These are phyloP conservation scores for Ascidia mentula DNA, from an alignment of 23 tunicate genomes.

Conservation along the genomic window DNA sequence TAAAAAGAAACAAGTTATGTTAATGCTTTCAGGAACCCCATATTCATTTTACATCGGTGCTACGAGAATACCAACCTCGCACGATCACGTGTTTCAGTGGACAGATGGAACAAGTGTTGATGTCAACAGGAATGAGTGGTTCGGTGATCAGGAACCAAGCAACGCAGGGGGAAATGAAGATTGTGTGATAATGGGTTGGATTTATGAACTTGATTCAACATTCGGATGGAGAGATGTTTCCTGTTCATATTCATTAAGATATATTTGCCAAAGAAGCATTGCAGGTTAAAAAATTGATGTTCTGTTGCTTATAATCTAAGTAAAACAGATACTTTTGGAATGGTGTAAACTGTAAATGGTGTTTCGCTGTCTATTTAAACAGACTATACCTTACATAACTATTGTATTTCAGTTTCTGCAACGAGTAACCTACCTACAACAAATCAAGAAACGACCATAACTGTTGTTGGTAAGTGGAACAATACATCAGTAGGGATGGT, in stretches of 20 bases:
- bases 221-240: background rate
- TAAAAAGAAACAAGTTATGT: no score
- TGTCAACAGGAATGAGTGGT: background rate
- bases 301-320: no score
- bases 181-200: background rate
- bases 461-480: no score
- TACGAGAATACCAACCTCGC: background rate
- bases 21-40: background rate
- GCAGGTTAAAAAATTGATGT: no score
- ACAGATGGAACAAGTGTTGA: conserved; percentile 9
- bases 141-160: background rate
- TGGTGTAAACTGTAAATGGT: no score
- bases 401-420: no score
- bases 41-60: background rate
- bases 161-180: background rate
- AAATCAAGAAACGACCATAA: no score
- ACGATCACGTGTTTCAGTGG: background rate
- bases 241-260: background rate
- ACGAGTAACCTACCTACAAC: no score
- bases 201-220: background rate
- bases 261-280: conserved; percentile 1
- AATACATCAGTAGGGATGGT: no score
- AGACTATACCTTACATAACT: no score
- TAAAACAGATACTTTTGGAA: no score
- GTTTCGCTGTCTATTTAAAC: no score